Conservation (phyloP, 1,140 invertebrate species). For the Aleiodes sp. region DNA sequence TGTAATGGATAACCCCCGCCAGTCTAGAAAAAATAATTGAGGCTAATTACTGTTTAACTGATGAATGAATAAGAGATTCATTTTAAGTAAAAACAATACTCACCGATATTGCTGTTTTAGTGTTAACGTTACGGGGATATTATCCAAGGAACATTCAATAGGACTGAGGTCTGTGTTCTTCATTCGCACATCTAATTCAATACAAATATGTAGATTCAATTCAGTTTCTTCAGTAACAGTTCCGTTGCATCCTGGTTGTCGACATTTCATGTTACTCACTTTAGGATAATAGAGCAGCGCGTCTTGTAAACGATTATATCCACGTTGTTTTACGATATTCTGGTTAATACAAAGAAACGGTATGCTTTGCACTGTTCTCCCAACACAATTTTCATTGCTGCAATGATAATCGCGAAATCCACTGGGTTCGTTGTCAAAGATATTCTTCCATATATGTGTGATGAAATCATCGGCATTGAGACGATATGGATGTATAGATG, state of each 20-base stretch:
- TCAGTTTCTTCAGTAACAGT: neutral
- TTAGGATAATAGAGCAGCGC: neutral
- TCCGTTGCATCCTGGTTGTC: neutral
- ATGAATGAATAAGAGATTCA: neutral
- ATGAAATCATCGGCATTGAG: slow-evolving; percentile 9
- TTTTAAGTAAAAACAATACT: neutral
- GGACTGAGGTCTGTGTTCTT: neutral
- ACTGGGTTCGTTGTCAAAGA: slow-evolving; percentile 13
- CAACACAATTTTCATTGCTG: neutral
- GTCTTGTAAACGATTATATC: neutral
- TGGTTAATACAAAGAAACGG: neutral
- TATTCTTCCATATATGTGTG: neutral
- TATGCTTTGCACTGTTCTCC: neutral
- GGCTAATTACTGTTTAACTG: neutral
- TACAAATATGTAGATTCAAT: slow-evolving; percentile 5
- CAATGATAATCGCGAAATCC: neutral
- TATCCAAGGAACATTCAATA: neutral
- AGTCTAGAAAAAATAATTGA: slow-evolving; percentile 5
- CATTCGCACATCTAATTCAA: neutral
- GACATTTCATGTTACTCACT: neutral
- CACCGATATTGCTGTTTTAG: neutral
- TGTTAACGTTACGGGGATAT: neutral
- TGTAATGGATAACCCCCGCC: neutral
- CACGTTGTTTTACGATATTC: neutral
- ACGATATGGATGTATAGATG: neutral